phyloP scores from a whole-genome alignment of 2,888 invertebrate species.

The Rhamphomyia laevipes region DNA sequence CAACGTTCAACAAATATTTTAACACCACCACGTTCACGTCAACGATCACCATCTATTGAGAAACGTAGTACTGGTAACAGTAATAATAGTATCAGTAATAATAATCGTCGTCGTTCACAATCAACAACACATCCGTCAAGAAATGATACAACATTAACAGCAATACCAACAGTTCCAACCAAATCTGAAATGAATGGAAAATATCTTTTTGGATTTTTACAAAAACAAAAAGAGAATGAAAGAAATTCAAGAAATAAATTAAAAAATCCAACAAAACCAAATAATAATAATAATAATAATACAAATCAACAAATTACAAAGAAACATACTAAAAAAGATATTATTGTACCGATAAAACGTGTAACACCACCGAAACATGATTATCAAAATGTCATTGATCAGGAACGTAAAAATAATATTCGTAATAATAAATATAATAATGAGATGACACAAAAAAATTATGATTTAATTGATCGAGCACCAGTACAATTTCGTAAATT shows the following conservation, averaged over 20 bases:
- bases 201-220: conserved; percentile 14
- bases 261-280: conserved; percentile 6
- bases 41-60: neutral
- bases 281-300: conserved; percentile 12
- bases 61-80: neutral
- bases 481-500: conserved; percentile 12
- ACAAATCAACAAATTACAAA: conserved; percentile 7
- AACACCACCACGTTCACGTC: neutral
- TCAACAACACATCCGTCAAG: neutral
- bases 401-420: conserved; percentile 8
- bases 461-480: neutral
- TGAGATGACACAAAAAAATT: neutral
- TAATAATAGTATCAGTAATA: conserved; percentile 3
- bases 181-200: conserved; percentile 9
- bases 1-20: neutral
- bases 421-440: neutral
- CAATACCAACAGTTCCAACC: neutral
- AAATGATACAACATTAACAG: neutral
- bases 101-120: conserved; percentile 1
- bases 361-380: conserved; percentile 12
- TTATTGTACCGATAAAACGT: conserved; percentile 15
- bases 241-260: conserved; percentile 13
- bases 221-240: conserved; percentile 11
- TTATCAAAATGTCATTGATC: conserved; percentile 16
- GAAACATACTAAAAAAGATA: conserved; percentile 6